Evolutionary conservation across 2,113 vertebrate species (phyloP).

Genomic region (Gallinago jamesoni): DNA sequence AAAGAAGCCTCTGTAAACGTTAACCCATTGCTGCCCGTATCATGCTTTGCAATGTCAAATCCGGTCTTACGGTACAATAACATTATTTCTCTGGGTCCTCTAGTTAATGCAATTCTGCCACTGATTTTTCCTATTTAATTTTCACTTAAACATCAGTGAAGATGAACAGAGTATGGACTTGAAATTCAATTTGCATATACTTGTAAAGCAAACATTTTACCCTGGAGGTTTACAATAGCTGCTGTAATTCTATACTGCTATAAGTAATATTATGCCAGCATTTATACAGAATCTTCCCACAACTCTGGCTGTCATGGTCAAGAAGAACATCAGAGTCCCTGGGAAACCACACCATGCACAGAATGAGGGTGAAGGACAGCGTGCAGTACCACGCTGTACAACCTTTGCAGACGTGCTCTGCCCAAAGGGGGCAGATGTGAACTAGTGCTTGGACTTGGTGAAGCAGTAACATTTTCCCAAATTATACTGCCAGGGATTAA

Average conservation of each 20-base stretch:
- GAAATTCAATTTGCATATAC: background rate
- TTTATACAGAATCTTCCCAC: background rate
- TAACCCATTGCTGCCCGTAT: background rate
- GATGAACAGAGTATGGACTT: background rate
- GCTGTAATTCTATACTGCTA: background rate
- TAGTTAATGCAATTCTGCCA: background rate
- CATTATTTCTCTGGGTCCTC: background rate
- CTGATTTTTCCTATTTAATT: background rate
- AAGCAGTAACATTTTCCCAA: background rate
- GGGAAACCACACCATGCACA: background rate
- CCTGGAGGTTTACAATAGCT: background rate
- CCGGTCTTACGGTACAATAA: background rate
- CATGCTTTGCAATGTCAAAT: background rate
- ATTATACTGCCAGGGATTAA: background rate
- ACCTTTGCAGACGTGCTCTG: accelerated
- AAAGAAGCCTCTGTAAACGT: background rate
- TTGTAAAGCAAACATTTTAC: background rate
- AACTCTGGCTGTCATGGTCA: background rate
- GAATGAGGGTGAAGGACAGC: accelerated
- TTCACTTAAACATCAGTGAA: background rate
- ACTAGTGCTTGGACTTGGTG: background rate
- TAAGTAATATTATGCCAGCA: background rate
- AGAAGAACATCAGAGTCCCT: background rate
- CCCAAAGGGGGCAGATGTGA: background rate
- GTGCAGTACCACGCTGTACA: accelerated